Base-by-base conservation (phyloP, 2,888 invertebrate genomes). In the Drosophila testacea region DNA sequence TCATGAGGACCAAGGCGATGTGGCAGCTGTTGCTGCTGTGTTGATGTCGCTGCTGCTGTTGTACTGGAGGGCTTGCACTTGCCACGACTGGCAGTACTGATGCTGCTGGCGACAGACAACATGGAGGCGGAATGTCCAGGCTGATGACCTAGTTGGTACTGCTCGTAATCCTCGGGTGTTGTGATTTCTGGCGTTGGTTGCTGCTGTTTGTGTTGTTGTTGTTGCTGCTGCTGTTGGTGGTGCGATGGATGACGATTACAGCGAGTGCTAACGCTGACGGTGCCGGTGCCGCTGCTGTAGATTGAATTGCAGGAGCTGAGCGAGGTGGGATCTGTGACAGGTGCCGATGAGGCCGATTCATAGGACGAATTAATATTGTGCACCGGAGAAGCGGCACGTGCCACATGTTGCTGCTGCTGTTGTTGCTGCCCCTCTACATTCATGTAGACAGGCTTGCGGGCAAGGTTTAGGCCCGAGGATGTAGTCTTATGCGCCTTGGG, bases 331-430 rank as follows among this genome's bases (percentile, higher is more conserved):
- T 91, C 91, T 50, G 87, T 83, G 38, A 73, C 74, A 41, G 65
- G 76, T 16, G 77, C 79, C 62, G 90, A 88, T 4, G 91, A 89
- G 38, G 88, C 90, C 27, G 91, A 90, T 61, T 90, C 89, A 61
- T 91, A 91, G 27, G 90, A 90, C 50, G 91, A 88, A 69, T 91
- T 90, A 69, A 90, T 85, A 34, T 90, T 83, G 52, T 90, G 78
- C 1, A 81, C 55, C 5, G 79, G 82, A 10, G 81, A 87, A 59
- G 74, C 34, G 82, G 88, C 62, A 81, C 88, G 62, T 74, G 75
- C 52, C 42, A 63, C 41, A 6, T 63, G 63, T 27, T 54, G 55
- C 9, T 64, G 70, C 42, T 82, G 86, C 0, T 59, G 50, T 5
- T 72, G 75, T 1, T 73, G 73, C 32, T 87, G 88, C 6, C 83